phyloP scores from a whole-genome alignment of 2,113 vertebrate genomes.

The Phocoena sinus region DNA sequence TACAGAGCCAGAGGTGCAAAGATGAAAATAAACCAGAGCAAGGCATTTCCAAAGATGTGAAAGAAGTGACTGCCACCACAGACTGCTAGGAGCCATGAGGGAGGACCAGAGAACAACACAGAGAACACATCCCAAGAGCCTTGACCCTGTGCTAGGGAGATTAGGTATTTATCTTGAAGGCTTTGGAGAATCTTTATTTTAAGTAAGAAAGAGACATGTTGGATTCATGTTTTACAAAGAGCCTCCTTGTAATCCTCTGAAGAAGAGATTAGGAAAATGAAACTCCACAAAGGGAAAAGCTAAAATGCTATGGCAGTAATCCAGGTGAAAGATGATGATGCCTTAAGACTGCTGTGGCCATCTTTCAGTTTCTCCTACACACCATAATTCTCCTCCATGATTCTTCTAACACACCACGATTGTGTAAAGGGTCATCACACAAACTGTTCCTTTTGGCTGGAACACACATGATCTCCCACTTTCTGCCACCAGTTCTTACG shows the following conservation, averaged over 20 bases:
- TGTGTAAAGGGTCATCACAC: background rate
- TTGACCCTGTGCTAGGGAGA: background rate
- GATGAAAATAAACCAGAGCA: background rate
- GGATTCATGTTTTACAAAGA: background rate
- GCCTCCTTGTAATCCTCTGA: background rate
- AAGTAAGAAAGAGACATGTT: background rate
- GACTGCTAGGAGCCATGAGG: background rate
- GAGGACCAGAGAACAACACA: background rate
- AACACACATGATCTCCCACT: background rate
- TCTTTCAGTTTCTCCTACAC: background rate
- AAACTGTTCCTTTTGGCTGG: background rate
- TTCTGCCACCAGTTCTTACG: background rate
- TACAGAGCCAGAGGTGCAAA: background rate
- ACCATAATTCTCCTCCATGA: background rate
- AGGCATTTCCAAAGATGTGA: background rate
- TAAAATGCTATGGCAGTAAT: background rate
- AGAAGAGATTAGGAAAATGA: constrained; percentile 32
- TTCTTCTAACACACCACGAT: background rate
- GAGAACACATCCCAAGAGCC: background rate
- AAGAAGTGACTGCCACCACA: background rate
- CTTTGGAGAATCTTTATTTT: background rate
- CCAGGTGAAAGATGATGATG: background rate
- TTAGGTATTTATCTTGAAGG: background rate
- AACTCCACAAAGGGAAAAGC: background rate
- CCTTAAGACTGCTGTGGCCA: background rate